These are phyloP conservation scores for Rhopalosiphum nymphaeae DNA, from an alignment of 2,888 invertebrate species.

Conservation along the genomic window DNA sequence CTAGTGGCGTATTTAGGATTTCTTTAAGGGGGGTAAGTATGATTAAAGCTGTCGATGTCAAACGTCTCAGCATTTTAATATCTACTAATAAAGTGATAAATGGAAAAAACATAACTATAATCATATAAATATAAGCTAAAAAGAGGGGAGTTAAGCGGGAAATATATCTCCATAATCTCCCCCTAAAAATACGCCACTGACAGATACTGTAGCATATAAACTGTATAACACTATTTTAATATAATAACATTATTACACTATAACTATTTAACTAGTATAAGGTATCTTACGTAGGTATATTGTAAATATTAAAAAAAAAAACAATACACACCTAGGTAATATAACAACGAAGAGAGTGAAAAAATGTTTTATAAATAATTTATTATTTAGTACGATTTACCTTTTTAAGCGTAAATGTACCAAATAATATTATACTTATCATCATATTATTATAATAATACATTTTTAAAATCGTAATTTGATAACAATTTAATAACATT, in stretches of 20 bases:
- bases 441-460: background rate
- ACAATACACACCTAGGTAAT: background rate
- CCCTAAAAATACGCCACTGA: too few relatives aligned
- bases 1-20: too few relatives aligned
- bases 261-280: background rate
- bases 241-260: background rate
- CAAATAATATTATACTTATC: background rate
- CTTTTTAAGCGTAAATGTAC: background rate
- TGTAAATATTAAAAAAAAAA: slow-evolving; percentile 1
- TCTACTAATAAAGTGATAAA: too few relatives aligned
- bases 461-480: slow-evolving; percentile 3
- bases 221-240: background rate
- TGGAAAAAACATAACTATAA: background rate
- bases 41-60: too few relatives aligned
- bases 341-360: background rate
- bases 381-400: slow-evolving; percentile 11
- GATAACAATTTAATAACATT: slow-evolving; percentile 38
- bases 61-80: too few relatives aligned
- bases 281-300: background rate
- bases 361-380: background rate
- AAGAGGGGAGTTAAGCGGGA: too few relatives aligned
- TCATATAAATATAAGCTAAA: background rate
- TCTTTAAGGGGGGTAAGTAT: too few relatives aligned
- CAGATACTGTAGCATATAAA: background rate
- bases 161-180: too few relatives aligned